These are phyloP conservation scores for Lycophotia porphyrea DNA, from an alignment of 2,888 invertebrate species.

Conservation along the genomic window DNA sequence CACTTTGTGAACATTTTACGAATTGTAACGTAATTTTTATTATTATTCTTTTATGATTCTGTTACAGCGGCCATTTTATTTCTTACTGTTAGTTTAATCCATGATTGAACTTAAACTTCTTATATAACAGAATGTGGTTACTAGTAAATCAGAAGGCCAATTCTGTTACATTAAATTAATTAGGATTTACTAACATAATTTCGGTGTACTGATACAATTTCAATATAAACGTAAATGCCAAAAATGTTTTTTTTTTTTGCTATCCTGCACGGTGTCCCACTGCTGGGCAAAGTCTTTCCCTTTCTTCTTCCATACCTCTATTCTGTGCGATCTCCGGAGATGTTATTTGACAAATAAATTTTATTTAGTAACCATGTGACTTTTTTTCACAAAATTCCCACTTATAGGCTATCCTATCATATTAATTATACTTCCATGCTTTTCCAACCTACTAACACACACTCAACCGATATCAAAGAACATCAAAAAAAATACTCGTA, in stretches of 20 bases:
- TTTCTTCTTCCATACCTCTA: too few species aligned
- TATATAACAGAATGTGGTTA: not conserved
- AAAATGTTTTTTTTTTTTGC: too few species aligned
- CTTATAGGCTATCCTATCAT: not conserved
- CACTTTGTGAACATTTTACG: too few species aligned
- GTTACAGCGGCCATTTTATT: not conserved
- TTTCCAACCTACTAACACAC: not conserved
- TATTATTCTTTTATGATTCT: not conserved
- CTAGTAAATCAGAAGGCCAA: not conserved
- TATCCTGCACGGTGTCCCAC: too few species aligned
- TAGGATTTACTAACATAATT: not conserved
- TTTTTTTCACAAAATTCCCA: not conserved
- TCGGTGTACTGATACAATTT: not conserved
- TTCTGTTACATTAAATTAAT: not conserved
- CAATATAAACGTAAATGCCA: not conserved
- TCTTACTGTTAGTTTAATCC: not conserved
- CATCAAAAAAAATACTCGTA: slow-evolving; percentile 7
- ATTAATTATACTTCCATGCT: not conserved
- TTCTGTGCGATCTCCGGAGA: too few species aligned
- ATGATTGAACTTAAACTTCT: not conserved
- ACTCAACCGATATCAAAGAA: not conserved
- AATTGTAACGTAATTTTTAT: too few species aligned
- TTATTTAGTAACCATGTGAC: not conserved
- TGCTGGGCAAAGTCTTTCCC: too few species aligned
- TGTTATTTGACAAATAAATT: not conserved